Conservation (phyloP, 2,113 vertebrate species). For the Melospiza georgiana region DNA sequence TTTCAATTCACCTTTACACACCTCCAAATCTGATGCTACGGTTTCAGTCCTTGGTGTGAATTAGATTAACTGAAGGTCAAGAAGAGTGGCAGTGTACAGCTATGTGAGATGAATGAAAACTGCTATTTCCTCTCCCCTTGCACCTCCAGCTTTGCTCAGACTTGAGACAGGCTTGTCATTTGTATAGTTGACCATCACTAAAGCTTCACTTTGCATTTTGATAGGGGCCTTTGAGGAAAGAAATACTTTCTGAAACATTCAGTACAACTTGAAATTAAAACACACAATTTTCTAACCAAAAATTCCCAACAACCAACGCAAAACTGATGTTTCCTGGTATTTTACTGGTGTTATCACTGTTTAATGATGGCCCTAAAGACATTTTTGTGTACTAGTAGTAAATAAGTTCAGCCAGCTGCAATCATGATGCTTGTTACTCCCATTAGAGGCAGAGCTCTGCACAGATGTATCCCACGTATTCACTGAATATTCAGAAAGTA, state of each 20-base stretch:
- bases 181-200: neutral
- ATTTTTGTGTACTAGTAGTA: neutral
- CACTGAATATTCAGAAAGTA: neutral
- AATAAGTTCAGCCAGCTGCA: slow-evolving; percentile 17
- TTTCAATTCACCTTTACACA: neutral
- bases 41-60: neutral
- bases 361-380: neutral
- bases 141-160: neutral
- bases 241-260: neutral
- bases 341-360: neutral
- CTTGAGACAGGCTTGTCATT: neutral
- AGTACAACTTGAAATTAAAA: neutral
- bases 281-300: neutral
- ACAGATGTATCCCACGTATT: neutral
- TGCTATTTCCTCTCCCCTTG: neutral
- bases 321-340: neutral
- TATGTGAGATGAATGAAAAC: neutral
- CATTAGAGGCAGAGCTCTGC: neutral
- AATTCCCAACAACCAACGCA: neutral
- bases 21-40: neutral
- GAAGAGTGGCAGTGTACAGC: neutral
- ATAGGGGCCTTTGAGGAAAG: neutral
- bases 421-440: neutral
- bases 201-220: neutral
- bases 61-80: neutral